These are phyloP conservation scores for Tipula unca DNA, from an alignment of 2,888 invertebrate genomes.

Conservation along the genomic window DNA sequence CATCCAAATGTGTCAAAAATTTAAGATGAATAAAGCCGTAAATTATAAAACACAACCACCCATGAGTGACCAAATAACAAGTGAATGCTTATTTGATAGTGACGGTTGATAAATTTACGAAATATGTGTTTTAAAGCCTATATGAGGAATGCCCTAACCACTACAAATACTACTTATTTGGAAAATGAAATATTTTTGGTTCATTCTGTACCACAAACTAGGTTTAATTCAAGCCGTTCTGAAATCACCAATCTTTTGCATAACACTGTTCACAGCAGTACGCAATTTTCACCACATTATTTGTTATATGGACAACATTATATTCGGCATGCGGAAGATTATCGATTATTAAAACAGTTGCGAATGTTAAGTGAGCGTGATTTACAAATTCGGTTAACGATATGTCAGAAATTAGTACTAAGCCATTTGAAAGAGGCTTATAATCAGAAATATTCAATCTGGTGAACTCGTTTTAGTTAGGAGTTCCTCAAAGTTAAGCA, in stretches of 20 bases:
- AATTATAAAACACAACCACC: constrained; percentile 18
- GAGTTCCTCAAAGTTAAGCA: not conserved
- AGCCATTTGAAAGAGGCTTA: too few species aligned
- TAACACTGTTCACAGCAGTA: too few species aligned
- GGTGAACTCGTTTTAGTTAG: not conserved
- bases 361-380: too few species aligned
- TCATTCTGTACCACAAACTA: not conserved
- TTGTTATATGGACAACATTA: too few species aligned
- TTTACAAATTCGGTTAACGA: not conserved
- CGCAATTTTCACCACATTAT: too few species aligned
- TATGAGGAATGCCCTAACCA: not conserved
- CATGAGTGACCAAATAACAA: constrained; percentile 22
- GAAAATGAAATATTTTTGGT: not conserved
- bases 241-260: not conserved
- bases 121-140: not conserved
- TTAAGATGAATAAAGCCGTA: not conserved
- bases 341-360: too few species aligned
- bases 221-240: not conserved
- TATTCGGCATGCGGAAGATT: not conserved
- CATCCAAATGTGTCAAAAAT: not conserved
- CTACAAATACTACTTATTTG: not conserved
- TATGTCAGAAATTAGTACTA: too few species aligned
- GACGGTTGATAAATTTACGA: not conserved
- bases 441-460: not conserved
- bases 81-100: not conserved